These are phyloP conservation scores for Tinea semifulvella DNA, from an alignment of 2,888 invertebrate species.

Conservation along the genomic window DNA sequence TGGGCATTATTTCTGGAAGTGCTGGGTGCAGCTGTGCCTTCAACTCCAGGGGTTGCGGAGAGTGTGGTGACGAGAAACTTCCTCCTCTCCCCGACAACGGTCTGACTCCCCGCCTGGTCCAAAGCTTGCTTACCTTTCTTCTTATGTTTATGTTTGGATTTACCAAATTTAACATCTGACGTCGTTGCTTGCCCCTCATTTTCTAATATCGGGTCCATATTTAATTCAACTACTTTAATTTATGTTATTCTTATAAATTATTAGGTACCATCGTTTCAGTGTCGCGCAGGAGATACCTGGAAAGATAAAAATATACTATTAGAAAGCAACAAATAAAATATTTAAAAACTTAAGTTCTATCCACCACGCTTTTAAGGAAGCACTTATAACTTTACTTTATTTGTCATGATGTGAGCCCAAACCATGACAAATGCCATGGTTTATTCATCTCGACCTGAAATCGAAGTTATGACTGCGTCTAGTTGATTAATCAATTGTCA, in stretches of 20 bases:
- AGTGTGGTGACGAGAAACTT: slow-evolving; percentile 55
- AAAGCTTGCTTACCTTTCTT: slow-evolving; percentile 40
- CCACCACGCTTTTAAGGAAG: too few species aligned
- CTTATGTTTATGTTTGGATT: slow-evolving; percentile 51
- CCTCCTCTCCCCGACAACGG: slow-evolving; percentile 52
- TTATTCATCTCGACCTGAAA: too few species aligned
- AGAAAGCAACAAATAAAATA: too few species aligned
- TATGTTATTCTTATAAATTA: slow-evolving; percentile 33
- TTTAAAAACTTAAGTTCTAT: too few species aligned
- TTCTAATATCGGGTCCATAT: slow-evolving; percentile 62
- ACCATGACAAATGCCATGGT: too few species aligned
- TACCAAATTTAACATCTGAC: slow-evolving; percentile 51
- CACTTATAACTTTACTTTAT: too few species aligned
- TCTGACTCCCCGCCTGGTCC: slow-evolving; percentile 41
- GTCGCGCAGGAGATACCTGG: slow-evolving; percentile 37
- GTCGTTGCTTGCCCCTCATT: slow-evolving; percentile 47
- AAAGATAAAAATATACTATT: slow-evolving; percentile 27
- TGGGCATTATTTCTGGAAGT: slow-evolving; percentile 49
- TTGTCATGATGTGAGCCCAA: too few species aligned
- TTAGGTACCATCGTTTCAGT: slow-evolving; percentile 41
- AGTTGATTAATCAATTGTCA: too few species aligned
- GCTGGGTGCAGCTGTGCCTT: slow-evolving; percentile 33
- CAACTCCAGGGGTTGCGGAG: slow-evolving; percentile 41
- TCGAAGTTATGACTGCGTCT: too few species aligned
- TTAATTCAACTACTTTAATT: slow-evolving; percentile 25